A percentile compares a stretch with the other conserved stretches of the same genome.
Conservation (phyloP, 2,888 invertebrate genomes). For the Trilocha varians region DNA sequence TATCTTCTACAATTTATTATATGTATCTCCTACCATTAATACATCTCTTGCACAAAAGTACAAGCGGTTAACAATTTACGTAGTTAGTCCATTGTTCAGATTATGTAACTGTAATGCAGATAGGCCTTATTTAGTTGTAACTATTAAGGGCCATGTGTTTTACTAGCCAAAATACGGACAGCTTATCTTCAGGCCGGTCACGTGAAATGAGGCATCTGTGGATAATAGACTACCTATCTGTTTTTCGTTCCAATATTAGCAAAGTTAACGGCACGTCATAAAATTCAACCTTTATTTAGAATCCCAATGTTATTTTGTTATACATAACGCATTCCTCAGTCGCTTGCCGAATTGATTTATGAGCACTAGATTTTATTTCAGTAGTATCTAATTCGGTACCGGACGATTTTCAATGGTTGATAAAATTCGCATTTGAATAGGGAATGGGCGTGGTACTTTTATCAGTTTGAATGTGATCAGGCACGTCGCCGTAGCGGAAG, state of each 20-base stretch:
- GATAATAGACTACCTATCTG: too few relatives aligned
- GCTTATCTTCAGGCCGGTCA: too few relatives aligned
- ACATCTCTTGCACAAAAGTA: too few relatives aligned
- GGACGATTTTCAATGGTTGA: not conserved
- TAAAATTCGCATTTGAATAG: not conserved
- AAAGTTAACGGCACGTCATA: not conserved
- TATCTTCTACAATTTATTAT: too few relatives aligned
- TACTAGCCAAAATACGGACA: too few relatives aligned
- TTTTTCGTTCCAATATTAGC: not conserved
- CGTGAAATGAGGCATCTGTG: too few relatives aligned
- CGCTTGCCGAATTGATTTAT: not conserved
- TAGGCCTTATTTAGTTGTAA: too few relatives aligned
- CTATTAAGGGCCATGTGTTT: too few relatives aligned
- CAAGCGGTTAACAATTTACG: too few relatives aligned
- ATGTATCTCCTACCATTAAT: too few relatives aligned
- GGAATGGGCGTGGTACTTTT: constrained; percentile 19
- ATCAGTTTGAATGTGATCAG: constrained; percentile 17
- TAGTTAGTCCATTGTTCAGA: too few relatives aligned
- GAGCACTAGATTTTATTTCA: not conserved
- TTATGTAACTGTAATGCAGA: too few relatives aligned
- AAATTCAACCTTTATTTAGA: not conserved
- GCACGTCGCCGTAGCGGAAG: constrained; percentile 29
- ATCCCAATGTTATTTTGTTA: not conserved
- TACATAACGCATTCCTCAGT: not conserved
- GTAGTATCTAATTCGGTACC: not conserved